Evolutionary conservation across 2,888 invertebrate species (phyloP), one percentile per base, ranked within the genome.

Genomic region (Acronicta psi): DNA sequence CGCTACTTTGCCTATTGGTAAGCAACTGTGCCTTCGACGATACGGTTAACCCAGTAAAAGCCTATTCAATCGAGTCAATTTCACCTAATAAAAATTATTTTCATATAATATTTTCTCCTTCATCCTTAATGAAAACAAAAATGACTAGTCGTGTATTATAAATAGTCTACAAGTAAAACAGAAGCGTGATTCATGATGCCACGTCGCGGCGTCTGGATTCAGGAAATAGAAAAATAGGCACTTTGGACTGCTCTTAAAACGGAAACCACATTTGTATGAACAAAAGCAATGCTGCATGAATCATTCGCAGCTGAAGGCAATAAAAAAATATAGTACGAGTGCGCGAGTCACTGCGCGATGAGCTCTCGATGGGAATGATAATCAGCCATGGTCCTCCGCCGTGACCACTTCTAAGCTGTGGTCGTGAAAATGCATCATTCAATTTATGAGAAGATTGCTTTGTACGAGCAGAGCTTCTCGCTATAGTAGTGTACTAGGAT

Each of bases 211-310:
- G 43, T 49, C 47, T 68, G 64, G 34, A 59, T 41, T 69, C 69
- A 64, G 69, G 69, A 68, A 68, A 69, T 59, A 52, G 69, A 64
- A 64, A 53, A 68, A 64, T 47, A 59, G 41, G 51, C 18, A 51
- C 54, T 68, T 64, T 52, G 37, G 51, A 66, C 34, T 18, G 34
- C 9, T 34, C 6, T 25, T 14, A 8, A 34, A 18, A 23, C 68
- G 62, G 62, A 68, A 66, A 66, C 69, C 69, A 56, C 56, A 66
- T 37, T 68, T 14, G 36, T 44, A 25, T 52, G 31, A 56, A 61
- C 57, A 68, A 68, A 51, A 51, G 62, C 56, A 17, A 44, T 60
- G 62, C 56, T 66, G n/a, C n/a, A 41, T 66, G 66, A 66, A 37
- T 68, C 69, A 66, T 65, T 37, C 52, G 8, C 68, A 66, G 51